These are phyloP conservation scores for Oscheius sp. DNA, from an alignment of 2,888 invertebrate species.

Conservation along the genomic window DNA sequence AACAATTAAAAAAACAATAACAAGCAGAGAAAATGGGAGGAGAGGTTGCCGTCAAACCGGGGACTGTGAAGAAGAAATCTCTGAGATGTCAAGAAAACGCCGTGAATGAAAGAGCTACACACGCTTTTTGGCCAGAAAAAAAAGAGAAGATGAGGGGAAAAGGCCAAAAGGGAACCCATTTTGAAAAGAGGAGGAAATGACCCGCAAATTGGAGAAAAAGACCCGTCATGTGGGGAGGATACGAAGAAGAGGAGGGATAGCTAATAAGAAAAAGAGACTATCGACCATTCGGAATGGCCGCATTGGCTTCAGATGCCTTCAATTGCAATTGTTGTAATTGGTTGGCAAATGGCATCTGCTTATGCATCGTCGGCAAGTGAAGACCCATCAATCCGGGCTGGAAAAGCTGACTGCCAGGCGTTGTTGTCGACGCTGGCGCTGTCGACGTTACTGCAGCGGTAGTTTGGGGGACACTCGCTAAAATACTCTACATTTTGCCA, in stretches of 20 bases:
- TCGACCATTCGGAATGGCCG: slow-evolving; percentile 28
- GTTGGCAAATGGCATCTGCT: slow-evolving; percentile 27
- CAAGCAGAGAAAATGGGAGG: slow-evolving; percentile 1
- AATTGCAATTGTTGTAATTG: slow-evolving; percentile 25
- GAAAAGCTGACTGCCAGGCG: slow-evolving; percentile 16
- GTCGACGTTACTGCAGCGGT: neutral
- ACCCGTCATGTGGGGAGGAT: slow-evolving; percentile 13
- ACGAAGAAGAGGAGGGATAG: neutral
- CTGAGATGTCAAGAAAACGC: slow-evolving; percentile 26
- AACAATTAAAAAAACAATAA: slow-evolving; percentile 11
- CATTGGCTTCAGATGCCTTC: slow-evolving; percentile 13
- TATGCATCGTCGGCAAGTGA: slow-evolving; percentile 22
- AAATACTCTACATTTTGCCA: neutral
- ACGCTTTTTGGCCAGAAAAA: no score
- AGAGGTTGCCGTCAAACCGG: slow-evolving; percentile 18
- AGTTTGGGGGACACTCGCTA: neutral
- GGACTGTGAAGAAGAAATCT: slow-evolving; percentile 4
- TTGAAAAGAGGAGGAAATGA: neutral
- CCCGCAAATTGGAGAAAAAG: neutral
- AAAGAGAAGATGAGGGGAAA: neutral
- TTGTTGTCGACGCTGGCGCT: neutral
- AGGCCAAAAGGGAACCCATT: neutral
- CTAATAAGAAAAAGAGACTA: slow-evolving; percentile 15
- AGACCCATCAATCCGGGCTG: slow-evolving; percentile 29
- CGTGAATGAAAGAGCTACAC: slow-evolving; percentile 6